phyloP scores from a whole-genome alignment of 2,797 vertebrate species.

The Gephyroberyx darwinii region DNA sequence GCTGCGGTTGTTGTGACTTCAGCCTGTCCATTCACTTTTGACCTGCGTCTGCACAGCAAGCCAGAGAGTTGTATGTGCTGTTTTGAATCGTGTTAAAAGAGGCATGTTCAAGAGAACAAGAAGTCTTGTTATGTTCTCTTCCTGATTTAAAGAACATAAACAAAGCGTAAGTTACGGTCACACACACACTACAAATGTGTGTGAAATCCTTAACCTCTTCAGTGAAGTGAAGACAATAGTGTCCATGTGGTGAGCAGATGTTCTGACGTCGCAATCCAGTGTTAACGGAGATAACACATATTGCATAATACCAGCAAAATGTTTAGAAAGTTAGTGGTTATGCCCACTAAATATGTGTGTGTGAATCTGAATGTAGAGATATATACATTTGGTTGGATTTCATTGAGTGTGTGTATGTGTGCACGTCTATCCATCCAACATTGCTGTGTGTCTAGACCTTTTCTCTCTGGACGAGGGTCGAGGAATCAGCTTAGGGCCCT shows the following conservation, averaged over 20 bases:
- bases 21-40: constrained; percentile 48
- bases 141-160: constrained; percentile 79
- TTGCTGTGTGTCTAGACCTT: constrained; percentile 64
- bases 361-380: constrained; percentile 16
- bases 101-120: constrained; percentile 19
- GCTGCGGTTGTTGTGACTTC: constrained; percentile 58
- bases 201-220: constrained; percentile 60
- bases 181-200: constrained; percentile 26
- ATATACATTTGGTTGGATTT: background rate
- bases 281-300: constrained; percentile 34
- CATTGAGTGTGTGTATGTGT: constrained; percentile 4
- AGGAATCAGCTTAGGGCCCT: constrained; percentile 72
- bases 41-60: constrained; percentile 55
- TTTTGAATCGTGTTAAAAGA: constrained; percentile 44
- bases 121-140: constrained; percentile 72
- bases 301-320: constrained; percentile 62
- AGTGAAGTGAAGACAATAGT: constrained; percentile 55
- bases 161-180: constrained; percentile 53
- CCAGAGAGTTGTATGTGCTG: constrained; percentile 49
- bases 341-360: background rate
- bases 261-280: constrained; percentile 49
- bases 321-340: constrained; percentile 25
- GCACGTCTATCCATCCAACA: constrained; percentile 33
- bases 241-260: constrained; percentile 76
- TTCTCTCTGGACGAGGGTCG: constrained; percentile 34